These are phyloP conservation scores for Campoletis raptor DNA, from an alignment of 2,888 invertebrate species.

Conservation along the genomic window DNA sequence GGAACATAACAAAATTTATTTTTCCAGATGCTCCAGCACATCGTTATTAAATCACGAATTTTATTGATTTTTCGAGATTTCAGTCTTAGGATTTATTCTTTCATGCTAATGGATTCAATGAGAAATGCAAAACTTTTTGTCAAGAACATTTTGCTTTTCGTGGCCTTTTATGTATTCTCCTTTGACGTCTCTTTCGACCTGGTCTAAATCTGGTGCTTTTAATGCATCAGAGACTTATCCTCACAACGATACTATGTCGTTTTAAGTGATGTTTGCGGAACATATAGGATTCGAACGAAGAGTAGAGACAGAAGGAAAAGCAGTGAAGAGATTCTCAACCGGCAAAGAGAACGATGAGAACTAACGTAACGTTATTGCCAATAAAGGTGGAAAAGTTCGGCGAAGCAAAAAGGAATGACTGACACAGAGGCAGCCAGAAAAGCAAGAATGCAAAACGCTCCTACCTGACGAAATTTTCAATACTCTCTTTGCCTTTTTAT, in stretches of 20 bases:
- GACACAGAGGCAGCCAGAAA: background rate
- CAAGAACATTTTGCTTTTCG: background rate
- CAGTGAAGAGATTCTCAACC: background rate
- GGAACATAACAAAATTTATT: background rate
- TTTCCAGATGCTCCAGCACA: background rate
- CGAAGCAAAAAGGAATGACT: background rate
- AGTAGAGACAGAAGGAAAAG: background rate
- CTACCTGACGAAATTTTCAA: background rate
- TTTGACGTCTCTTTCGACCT: background rate
- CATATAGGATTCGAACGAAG: background rate
- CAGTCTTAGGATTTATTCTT: background rate
- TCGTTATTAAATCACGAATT: background rate
- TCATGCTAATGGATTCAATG: background rate
- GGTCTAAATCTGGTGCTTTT: background rate
- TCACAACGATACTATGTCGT: conserved; percentile 30
- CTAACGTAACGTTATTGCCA: conserved; percentile 26
- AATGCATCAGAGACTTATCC: background rate
- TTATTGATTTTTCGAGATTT: background rate
- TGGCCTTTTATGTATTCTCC: background rate
- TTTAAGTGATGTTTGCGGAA: conserved; percentile 29
- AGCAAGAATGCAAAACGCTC: background rate
- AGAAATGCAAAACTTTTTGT: background rate
- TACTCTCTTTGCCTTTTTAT: background rate
- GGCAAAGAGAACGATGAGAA: background rate
- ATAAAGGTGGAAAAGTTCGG: conserved; percentile 18